A percentile compares a stretch with the other conserved stretches of the same genome.
phyloP scores from a whole-genome alignment of 2,797 vertebrate species.

The Oryzias sinensis region DNA sequence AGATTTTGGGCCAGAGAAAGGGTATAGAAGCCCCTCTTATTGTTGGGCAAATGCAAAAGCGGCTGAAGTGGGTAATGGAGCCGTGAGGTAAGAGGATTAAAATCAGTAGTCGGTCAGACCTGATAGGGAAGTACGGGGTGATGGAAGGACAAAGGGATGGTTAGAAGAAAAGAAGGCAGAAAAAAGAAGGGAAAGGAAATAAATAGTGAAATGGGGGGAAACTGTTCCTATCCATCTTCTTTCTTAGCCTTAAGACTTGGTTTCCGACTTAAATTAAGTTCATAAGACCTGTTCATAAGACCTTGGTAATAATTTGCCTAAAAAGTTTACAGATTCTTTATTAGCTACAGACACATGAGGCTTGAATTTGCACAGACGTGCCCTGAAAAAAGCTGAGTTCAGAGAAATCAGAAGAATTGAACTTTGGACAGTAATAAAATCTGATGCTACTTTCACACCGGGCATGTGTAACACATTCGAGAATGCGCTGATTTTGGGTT shows the following conservation, averaged over 20 bases:
- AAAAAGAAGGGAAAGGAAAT: slow-evolving; percentile 11
- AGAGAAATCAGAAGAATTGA: not conserved
- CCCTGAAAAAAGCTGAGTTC: not conserved
- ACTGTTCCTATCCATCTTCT: slow-evolving; percentile 29
- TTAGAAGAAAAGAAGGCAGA: slow-evolving; percentile 26
- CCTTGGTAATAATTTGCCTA: slow-evolving; percentile 40
- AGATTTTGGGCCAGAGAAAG: slow-evolving; percentile 44
- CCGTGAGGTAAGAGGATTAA: slow-evolving; percentile 78
- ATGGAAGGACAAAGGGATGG: slow-evolving; percentile 58
- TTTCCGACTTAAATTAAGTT: slow-evolving; percentile 29
- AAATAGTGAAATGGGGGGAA: slow-evolving; percentile 27
- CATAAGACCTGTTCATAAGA: slow-evolving; percentile 30
- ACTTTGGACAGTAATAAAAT: too few species aligned
- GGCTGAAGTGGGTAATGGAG: slow-evolving; percentile 76
- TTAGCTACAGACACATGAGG: slow-evolving; percentile 2
- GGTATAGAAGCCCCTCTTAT: slow-evolving; percentile 48
- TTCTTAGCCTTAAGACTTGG: not conserved
- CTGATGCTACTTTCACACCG: too few species aligned
- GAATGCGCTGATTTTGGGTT: too few species aligned
- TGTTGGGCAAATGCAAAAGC: slow-evolving; percentile 71
- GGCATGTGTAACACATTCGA: too few species aligned
- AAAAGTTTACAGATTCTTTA: slow-evolving; percentile 43
- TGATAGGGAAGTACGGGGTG: slow-evolving; percentile 66
- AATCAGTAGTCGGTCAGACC: slow-evolving; percentile 72
- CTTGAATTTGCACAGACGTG: too few species aligned